These are phyloP conservation scores for Micronycteris hirsuta DNA, from an alignment of 2,113 vertebrate genomes.

Conservation along the genomic window DNA sequence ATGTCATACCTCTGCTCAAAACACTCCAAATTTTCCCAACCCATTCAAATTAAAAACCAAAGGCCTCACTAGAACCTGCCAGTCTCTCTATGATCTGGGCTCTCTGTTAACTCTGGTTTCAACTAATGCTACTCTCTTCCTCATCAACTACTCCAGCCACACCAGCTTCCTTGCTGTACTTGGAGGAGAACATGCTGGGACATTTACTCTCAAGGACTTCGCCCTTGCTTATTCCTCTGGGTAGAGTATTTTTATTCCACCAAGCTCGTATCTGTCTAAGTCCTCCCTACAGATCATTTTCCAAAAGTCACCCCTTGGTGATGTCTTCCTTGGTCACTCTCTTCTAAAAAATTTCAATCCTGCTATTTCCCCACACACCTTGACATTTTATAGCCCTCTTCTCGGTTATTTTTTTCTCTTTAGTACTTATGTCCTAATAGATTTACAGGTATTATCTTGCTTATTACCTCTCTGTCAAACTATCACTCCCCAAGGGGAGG, in stretches of 20 bases:
- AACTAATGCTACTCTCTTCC: not conserved
- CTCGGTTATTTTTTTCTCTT: not conserved
- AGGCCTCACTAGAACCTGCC: not conserved
- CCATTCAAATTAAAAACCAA: not conserved
- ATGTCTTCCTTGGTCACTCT: not conserved
- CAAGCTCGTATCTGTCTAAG: not conserved
- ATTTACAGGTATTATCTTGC: not conserved
- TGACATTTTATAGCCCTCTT: not conserved
- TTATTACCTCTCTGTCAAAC: not conserved
- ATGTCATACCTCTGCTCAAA: not conserved
- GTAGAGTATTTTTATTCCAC: not conserved
- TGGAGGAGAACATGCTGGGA: not conserved
- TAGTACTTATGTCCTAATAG: not conserved
- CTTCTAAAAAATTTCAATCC: not conserved
- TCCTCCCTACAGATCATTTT: not conserved
- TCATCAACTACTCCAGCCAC: not conserved
- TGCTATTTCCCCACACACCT: not conserved
- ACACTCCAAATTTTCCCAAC: not conserved
- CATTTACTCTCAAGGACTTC: not conserved
- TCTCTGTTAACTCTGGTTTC: not conserved
- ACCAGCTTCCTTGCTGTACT: not conserved
- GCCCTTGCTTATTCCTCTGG: not conserved
- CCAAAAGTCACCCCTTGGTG: not conserved
- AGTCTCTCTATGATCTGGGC: not conserved
- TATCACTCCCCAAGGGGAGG: not conserved